Evolutionary conservation across 2,888 invertebrate genomes (phyloP), one percentile per base, ranked within the genome.

Genomic region (Cerceris rybyensis): DNA sequence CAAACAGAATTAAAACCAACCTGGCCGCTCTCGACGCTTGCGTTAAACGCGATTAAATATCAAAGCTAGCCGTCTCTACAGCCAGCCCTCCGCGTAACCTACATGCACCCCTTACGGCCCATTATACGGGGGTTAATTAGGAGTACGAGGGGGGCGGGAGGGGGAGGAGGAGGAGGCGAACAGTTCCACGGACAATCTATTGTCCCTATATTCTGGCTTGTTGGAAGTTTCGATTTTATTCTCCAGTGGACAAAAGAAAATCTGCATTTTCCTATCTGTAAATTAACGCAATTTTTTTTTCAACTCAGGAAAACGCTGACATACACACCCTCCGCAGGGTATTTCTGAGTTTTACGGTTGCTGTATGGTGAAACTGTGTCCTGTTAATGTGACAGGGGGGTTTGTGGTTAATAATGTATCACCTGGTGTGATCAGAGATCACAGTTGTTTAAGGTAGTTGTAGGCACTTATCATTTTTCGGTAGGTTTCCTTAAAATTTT

Each of bases 41-140:
- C 86, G 87, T 89, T 88, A 90, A 91, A 91, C 87, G 85, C 87
- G 89, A 91, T 91, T 91, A 91, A 91, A 90, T 90, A 90, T 91
- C 90, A 91, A 91, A 91, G 91, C 88, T 80, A 71, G 68, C 76
- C 75, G 60, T 76, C 80, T 68, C 78, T 54, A 55, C 67, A 54
- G 70, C 60, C 70, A 55, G 14, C 73, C 64, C 46, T 28, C 60
- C 65, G 55, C 55, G 46, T 58, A 58, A 59, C 70, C 58, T 63
- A 57, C 75, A 79, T 63, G 61, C 69, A 74, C 75, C 80, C 68
- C 80, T 77, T 69, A 70, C 79, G 69, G 54, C 69, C 76, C 76
- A 72, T 81, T 73, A 80, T 78, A 69, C 70, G 70, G 61, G 65
- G 78, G 73, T 75, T 84, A 84, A 84, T 84, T 84, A 84, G 74